phyloP scores from a whole-genome alignment of 1,140 invertebrate genomes.

The Alviniconcha marisindica region DNA sequence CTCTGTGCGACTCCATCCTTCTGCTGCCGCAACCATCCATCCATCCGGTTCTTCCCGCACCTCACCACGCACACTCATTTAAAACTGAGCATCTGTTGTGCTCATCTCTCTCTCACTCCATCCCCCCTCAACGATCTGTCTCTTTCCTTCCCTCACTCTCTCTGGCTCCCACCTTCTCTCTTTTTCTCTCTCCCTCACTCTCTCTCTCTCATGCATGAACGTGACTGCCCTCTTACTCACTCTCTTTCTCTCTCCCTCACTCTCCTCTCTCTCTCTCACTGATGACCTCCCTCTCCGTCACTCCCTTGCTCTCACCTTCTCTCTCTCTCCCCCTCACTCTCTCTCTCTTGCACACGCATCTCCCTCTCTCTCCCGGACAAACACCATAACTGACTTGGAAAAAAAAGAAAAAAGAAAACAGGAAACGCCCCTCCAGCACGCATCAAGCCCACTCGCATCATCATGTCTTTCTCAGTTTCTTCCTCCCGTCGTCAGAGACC shows the following conservation, averaged over 20 bases:
- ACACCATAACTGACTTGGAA: background rate
- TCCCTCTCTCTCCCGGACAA: background rate
- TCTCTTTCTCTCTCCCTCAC: background rate
- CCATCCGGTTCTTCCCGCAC: too few species aligned
- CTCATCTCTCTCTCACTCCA: background rate
- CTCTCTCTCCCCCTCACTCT: background rate
- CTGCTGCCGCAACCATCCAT: too few species aligned
- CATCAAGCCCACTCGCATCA: background rate
- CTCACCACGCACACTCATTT: background rate
- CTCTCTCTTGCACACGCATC: background rate
- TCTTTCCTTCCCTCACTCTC: background rate
- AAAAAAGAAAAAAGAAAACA: background rate
- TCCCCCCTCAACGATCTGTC: background rate
- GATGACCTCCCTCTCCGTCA: background rate
- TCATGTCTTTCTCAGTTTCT: slow-evolving; percentile 60
- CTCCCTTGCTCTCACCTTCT: background rate
- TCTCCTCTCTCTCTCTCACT: background rate
- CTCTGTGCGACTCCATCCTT: too few species aligned
- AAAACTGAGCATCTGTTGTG: background rate
- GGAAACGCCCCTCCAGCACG: background rate
- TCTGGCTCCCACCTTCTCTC: background rate
- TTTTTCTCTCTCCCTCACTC: background rate
- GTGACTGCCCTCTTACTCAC: too few species aligned
- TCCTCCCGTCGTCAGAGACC: slow-evolving; percentile 59
- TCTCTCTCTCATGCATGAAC: background rate